phyloP scores from a whole-genome alignment of 1,140 invertebrate species.

The Drosophila pallidifrons region DNA sequence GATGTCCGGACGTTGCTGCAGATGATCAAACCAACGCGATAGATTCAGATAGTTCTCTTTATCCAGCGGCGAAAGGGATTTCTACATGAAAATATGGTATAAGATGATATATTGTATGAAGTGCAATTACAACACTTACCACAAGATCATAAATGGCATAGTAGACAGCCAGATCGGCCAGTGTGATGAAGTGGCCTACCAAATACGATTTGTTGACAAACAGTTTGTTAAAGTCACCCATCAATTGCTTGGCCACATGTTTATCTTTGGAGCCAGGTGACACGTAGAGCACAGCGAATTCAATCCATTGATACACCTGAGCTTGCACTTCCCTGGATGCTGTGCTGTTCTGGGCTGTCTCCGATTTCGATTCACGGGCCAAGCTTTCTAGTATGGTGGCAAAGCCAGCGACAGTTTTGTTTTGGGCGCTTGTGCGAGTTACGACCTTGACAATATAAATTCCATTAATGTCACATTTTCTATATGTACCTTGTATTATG shows the following conservation, averaged over 20 bases:
- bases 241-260: conserved; percentile 65
- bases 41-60: conserved; percentile 88
- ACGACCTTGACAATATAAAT: conserved; percentile 75
- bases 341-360: conserved; percentile 71
- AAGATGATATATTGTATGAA: not conserved
- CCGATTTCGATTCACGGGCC: conserved; percentile 84
- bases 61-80: conserved; percentile 86
- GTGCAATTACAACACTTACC: conserved; percentile 73
- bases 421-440: conserved; percentile 65
- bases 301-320: conserved; percentile 86
- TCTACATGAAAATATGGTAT: conserved; percentile 57
- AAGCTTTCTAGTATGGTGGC: conserved; percentile 86
- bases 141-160: conserved; percentile 86
- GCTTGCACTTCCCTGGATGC: conserved; percentile 64
- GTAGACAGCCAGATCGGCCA: conserved; percentile 87
- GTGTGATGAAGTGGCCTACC: conserved; percentile 86
- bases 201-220: conserved; percentile 86
- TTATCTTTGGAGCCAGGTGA: conserved; percentile 85
- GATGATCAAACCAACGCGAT: conserved; percentile 89
- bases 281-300: conserved; percentile 86
- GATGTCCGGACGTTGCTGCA: conserved; percentile 87
- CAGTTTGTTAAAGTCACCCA: conserved; percentile 86
- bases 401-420: conserved; percentile 85
- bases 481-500: not conserved
- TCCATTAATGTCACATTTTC: conserved; percentile 42